A percentile compares a stretch with the other conserved stretches of the same genome.
Conservation (phyloP, 2,888 invertebrate species). For the Phanerotoma sp. region DNA sequence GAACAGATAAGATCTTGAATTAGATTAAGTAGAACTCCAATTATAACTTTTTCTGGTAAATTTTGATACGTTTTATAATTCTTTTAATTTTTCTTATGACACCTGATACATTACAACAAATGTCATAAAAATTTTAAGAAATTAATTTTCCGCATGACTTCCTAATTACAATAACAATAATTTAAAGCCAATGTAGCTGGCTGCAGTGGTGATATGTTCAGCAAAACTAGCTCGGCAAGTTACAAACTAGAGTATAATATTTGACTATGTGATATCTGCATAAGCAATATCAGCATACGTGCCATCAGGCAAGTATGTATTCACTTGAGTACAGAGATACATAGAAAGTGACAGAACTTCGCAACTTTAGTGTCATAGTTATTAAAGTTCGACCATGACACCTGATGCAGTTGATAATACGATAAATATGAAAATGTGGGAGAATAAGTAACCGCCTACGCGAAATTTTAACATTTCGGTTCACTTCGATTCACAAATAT, state of each 20-base stretch:
- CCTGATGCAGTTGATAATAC: neutral
- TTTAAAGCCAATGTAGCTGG: neutral
- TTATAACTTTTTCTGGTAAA: too few species aligned
- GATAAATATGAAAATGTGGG: neutral
- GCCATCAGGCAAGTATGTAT: conserved; percentile 25
- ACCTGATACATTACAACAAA: too few species aligned
- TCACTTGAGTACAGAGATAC: conserved; percentile 23
- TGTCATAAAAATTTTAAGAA: neutral
- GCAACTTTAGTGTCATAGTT: conserved; percentile 19
- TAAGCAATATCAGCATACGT: conserved; percentile 24
- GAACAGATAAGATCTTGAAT: too few species aligned
- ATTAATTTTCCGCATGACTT: too few species aligned
- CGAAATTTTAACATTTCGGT: too few species aligned
- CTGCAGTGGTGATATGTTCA: neutral
- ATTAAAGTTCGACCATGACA: conserved; percentile 21
- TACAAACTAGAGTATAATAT: neutral
- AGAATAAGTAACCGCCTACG: too few species aligned
- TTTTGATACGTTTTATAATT: too few species aligned
- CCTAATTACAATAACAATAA: too few species aligned
- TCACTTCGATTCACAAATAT: too few species aligned
- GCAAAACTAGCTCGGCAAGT: conserved; percentile 1
- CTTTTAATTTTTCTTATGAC: too few species aligned
- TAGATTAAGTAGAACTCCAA: too few species aligned
- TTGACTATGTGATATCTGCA: neutral
- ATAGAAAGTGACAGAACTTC: conserved; percentile 19